A percentile compares a stretch with the other conserved stretches of the same genome.
Conservation (phyloP, 2,888 invertebrate species). For the Griposia aprilina region DNA sequence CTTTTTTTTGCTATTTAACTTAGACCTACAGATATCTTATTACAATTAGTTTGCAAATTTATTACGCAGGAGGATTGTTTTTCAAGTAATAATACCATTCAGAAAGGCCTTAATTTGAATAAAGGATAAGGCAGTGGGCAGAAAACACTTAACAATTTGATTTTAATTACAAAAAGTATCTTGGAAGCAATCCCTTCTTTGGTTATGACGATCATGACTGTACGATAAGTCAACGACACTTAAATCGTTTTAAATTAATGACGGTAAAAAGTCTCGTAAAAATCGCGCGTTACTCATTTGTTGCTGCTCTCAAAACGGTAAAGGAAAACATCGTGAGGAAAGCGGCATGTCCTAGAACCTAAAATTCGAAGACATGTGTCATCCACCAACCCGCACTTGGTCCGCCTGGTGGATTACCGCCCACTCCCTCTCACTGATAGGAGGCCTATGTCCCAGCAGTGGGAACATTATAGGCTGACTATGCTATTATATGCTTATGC, state of each 20-base stretch:
- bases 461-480: neutral
- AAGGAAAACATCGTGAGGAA: neutral
- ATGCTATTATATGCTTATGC: neutral
- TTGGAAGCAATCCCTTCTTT: conserved; percentile 50
- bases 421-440: neutral
- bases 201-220: conserved; percentile 43
- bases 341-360: neutral
- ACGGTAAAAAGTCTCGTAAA: conserved; percentile 43
- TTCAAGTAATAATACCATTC: conserved; percentile 32
- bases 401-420: neutral
- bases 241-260: conserved; percentile 58
- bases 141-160: conserved; percentile 50
- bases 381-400: neutral
- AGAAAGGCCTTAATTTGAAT: conserved; percentile 50
- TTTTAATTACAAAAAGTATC: conserved; percentile 55
- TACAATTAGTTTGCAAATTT: conserved; percentile 50
- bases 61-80: conserved; percentile 47
- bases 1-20: conserved; percentile 41
- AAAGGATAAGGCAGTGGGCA: conserved; percentile 60
- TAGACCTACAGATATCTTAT: conserved; percentile 43
- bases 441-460: neutral
- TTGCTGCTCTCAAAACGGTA: conserved; percentile 21
- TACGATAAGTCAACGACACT: conserved; percentile 54
- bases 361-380: neutral
- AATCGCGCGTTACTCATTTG: conserved; percentile 49